Percentiles rank a stretch among this genome's conserved stretches.
Evolutionary conservation across 2,113 vertebrate genomes (phyloP).

Genomic region (Mohoua ochrocephala): DNA sequence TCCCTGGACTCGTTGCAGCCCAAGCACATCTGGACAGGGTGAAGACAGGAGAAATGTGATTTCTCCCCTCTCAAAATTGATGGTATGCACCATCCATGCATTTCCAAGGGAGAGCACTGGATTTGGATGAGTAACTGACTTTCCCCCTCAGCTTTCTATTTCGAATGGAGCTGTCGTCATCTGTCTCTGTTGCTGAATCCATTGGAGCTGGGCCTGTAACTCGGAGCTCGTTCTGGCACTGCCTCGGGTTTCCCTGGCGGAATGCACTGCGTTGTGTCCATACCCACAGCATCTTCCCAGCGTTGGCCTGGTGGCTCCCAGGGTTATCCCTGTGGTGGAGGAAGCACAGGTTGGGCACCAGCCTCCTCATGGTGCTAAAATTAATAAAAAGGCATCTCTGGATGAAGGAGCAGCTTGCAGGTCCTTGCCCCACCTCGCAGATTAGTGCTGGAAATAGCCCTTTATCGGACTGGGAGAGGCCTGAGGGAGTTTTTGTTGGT

Average conservation of each 20-base stretch:
- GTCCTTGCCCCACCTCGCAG: not conserved
- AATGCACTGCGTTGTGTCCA: accelerated
- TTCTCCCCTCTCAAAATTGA: not conserved
- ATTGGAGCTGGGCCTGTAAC: not conserved
- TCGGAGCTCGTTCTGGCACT: accelerated
- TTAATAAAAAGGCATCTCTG: not conserved
- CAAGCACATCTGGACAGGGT: not conserved
- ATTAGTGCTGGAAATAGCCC: not conserved
- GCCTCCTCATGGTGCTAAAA: not conserved
- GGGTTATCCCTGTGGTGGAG: not conserved
- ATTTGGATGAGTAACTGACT: not conserved
- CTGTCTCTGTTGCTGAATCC: accelerated
- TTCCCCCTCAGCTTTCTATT: not conserved
- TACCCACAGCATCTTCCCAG: not conserved
- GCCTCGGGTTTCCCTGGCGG: accelerated
- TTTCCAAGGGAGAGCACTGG: not conserved
- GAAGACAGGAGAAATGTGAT: not conserved
- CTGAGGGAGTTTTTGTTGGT: not conserved
- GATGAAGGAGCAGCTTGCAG: not conserved
- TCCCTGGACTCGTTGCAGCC: not conserved
- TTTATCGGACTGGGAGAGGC: not conserved
- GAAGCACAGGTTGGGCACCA: not conserved
- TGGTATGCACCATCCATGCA: not conserved
- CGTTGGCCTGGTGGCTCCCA: not conserved
- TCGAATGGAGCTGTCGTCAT: not conserved